Conservation (phyloP, 1,140 invertebrate species). For the Brachionus plicatilis region DNA sequence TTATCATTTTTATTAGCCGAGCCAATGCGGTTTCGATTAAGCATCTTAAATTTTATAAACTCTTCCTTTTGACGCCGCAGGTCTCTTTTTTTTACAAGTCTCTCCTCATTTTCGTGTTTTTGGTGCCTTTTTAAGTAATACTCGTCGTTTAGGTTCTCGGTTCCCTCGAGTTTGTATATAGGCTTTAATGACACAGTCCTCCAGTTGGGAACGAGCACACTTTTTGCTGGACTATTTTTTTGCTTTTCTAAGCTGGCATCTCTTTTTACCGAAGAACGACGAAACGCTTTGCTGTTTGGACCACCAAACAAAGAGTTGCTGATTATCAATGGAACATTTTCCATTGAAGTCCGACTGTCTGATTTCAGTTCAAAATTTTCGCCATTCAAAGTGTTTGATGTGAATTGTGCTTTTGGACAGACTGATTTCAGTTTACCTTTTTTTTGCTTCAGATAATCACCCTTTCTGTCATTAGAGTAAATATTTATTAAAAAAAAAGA, state of each 20-base stretch:
- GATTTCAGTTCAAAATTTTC: not conserved
- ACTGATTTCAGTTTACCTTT: not conserved
- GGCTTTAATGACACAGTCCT: not conserved
- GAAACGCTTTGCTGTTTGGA: not conserved
- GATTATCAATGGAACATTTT: not conserved
- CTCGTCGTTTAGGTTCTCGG: constrained; percentile 8
- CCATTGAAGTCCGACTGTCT: not conserved
- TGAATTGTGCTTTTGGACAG: not conserved
- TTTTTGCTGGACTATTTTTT: not conserved
- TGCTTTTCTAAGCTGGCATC: not conserved
- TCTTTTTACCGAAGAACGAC: not conserved
- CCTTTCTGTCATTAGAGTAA: not conserved
- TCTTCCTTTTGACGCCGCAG: constrained; percentile 6
- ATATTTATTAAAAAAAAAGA: not conserved
- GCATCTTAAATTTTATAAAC: not conserved
- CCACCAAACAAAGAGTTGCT: not conserved
- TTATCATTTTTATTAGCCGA: not conserved
- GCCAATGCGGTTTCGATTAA: not conserved
- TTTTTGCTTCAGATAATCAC: not conserved
- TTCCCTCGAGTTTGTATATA: constrained; percentile 11
- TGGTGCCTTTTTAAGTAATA: constrained; percentile 1
- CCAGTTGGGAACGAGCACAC: constrained; percentile 21
- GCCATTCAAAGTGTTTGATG: not conserved
- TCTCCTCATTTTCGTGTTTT: constrained; percentile 34
- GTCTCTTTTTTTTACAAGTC: constrained; percentile 27